Conservation (phyloP, 1,140 invertebrate genomes). For the Drosophila lacteicornis region DNA sequence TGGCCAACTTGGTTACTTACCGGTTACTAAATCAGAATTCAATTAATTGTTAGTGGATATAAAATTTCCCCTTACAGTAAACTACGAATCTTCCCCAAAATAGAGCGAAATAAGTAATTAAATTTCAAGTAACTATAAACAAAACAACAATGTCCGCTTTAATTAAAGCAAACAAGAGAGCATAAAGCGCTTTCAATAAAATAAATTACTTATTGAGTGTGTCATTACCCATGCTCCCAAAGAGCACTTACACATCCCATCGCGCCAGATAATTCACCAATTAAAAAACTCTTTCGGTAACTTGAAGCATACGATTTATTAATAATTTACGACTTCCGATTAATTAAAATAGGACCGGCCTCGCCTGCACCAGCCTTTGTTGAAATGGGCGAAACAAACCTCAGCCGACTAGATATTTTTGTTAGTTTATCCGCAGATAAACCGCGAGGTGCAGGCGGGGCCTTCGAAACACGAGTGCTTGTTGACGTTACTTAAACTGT, state of each 20-base stretch:
- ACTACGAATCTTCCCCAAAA: neutral
- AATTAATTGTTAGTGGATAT: neutral
- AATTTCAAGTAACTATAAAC: neutral
- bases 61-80: too few relatives aligned
- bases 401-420: conserved; percentile 35
- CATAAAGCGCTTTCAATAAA: neutral
- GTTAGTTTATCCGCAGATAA: neutral
- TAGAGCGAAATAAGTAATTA: neutral
- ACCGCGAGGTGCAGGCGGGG: conserved; percentile 10
- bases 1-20: neutral
- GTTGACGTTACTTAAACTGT: conserved; percentile 17
- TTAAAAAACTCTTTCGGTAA: conserved; percentile 4
- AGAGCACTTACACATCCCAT: neutral
- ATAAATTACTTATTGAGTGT: neutral
- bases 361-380: conserved; percentile 15
- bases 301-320: conserved; percentile 3
- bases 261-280: neutral
- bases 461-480: conserved; percentile 12
- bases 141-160: neutral
- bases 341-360: conserved; percentile 9
- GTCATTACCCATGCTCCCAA: neutral
- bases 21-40: neutral
- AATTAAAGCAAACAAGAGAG: neutral
- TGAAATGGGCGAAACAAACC: neutral
- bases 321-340: conserved; percentile 23